Percentiles rank a stretch among this genome's conserved stretches.
phyloP scores from a whole-genome alignment of 2,113 vertebrate genomes.

The Fukomys damarensis region DNA sequence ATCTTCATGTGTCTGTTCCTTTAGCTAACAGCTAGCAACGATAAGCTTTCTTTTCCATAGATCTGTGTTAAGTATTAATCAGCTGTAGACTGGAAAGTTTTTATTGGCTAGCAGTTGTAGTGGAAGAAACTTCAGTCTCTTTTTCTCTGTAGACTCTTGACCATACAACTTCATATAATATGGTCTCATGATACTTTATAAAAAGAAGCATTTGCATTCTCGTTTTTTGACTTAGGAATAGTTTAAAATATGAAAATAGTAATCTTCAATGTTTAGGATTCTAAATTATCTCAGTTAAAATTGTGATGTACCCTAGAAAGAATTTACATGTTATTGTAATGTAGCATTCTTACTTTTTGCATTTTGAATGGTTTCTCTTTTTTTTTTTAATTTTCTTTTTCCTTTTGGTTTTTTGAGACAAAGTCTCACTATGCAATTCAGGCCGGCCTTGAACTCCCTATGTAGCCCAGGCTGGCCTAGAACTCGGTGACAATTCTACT shows the following conservation, averaged over 20 bases:
- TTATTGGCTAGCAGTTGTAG: slow-evolving; percentile 49
- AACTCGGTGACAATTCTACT: neutral
- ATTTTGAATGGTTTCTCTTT: slow-evolving; percentile 42
- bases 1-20: neutral
- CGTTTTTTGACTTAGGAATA: slow-evolving; percentile 2
- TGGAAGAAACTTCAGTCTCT: slow-evolving; percentile 48
- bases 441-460: neutral
- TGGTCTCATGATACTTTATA: neutral
- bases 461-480: neutral
- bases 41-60: slow-evolving; percentile 45
- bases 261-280: slow-evolving; percentile 37
- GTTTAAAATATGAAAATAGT: slow-evolving; percentile 48
- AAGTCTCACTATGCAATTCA: neutral
- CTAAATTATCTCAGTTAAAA: slow-evolving; percentile 29
- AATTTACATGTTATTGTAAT: neutral
- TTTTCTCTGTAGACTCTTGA: slow-evolving; percentile 27
- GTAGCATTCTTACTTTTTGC: slow-evolving; percentile 52
- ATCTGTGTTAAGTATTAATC: slow-evolving; percentile 71
- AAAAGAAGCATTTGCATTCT: neutral
- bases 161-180: neutral
- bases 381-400: neutral
- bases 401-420: neutral
- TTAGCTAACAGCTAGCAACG: neutral
- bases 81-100: slow-evolving; percentile 49
- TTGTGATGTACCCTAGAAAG: neutral